Percentiles rank a stretch among this genome's conserved stretches.
These are phyloP conservation scores for Lumbricus terrestris DNA, from an alignment of 2,888 invertebrate species.

Conservation along the genomic window DNA sequence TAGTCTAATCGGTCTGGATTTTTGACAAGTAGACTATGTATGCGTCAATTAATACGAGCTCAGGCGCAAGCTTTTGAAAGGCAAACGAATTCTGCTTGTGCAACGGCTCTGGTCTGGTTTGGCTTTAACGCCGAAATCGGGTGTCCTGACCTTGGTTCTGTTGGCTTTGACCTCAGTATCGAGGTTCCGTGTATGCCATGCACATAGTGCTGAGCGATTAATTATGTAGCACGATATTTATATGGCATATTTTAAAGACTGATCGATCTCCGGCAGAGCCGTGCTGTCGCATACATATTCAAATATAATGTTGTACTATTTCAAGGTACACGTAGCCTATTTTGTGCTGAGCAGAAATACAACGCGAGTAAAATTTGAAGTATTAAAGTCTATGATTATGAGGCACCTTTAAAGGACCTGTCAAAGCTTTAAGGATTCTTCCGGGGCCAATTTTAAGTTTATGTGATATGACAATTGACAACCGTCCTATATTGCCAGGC, in stretches of 20 bases:
- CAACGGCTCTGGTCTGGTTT: neutral
- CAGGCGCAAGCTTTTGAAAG: neutral
- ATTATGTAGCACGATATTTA: too few relatives aligned
- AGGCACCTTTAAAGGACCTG: neutral
- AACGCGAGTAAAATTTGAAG: neutral
- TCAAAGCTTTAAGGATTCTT: neutral
- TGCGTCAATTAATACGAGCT: neutral
- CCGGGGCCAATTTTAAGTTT: neutral
- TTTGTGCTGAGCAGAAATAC: neutral
- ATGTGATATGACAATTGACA: neutral
- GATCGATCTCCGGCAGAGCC: too few relatives aligned
- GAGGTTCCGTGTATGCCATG: neutral
- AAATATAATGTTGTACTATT: neutral
- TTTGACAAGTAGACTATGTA: too few relatives aligned
- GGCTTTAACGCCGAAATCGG: neutral
- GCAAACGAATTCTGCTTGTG: neutral
- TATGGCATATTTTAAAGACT: too few relatives aligned
- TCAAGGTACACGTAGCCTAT: neutral
- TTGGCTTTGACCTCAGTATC: neutral
- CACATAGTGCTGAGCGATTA: too few relatives aligned
- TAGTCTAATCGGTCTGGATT: too few relatives aligned
- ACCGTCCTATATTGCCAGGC: constrained; percentile 3
- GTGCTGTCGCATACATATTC: too few relatives aligned
- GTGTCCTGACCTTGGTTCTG: neutral
- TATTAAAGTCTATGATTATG: too few relatives aligned